These are phyloP conservation scores for Phrynocephalus forsythii DNA, from an alignment of 2,797 vertebrate species.

Conservation along the genomic window DNA sequence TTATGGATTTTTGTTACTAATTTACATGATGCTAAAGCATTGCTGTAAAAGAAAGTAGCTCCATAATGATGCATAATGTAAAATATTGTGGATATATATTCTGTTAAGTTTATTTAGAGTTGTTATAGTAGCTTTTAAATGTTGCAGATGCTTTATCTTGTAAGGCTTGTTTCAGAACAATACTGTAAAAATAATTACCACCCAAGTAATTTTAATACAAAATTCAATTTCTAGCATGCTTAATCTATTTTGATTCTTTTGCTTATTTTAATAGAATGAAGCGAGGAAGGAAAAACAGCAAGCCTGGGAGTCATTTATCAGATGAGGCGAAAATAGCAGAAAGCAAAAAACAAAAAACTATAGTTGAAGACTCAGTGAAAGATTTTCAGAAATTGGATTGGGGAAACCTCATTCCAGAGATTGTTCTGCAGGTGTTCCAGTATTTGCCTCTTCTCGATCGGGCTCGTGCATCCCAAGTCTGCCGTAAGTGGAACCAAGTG, in stretches of 20 bases:
- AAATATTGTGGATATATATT: no score
- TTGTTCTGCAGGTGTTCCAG: conserved; percentile 94
- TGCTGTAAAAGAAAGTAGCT: no score
- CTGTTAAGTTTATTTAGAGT: no score
- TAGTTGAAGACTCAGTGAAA: conserved; percentile 53
- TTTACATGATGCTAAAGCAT: no score
- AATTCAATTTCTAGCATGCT: neutral
- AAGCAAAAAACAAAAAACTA: conserved; percentile 83
- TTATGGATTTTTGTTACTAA: no score
- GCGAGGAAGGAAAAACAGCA: conserved; percentile 85
- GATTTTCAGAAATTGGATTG: conserved; percentile 77
- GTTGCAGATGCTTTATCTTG: neutral
- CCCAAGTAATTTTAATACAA: neutral
- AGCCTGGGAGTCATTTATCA: conserved; percentile 74
- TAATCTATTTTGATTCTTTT: neutral
- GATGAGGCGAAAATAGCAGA: conserved; percentile 74
- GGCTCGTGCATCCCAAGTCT: conserved; percentile 94
- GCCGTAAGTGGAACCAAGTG: conserved; percentile 92
- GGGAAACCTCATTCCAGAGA: conserved; percentile 91
- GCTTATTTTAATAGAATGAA: conserved; percentile 86
- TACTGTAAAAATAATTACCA: neutral
- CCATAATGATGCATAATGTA: no score
- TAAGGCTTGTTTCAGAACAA: neutral
- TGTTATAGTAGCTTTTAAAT: neutral
- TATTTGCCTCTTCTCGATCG: conserved; percentile 93